Conservation (phyloP, 2,797 vertebrate genomes). For the Coilia nasus region DNA sequence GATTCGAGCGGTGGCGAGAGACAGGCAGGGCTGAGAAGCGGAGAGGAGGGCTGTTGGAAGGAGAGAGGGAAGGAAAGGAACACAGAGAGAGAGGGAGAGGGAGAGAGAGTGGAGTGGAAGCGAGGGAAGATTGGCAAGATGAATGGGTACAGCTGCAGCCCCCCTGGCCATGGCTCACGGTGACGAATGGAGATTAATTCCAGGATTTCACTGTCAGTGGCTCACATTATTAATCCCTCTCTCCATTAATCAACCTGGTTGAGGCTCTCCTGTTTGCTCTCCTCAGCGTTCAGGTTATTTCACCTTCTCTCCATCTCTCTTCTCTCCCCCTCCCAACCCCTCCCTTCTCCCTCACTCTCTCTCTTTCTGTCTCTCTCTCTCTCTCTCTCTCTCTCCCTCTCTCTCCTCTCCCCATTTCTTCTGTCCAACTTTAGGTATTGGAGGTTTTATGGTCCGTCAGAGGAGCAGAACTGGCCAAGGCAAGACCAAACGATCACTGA, state of each 20-base stretch:
- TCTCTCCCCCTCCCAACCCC: background rate
- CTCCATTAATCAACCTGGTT: conserved; percentile 39
- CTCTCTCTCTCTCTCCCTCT: background rate
- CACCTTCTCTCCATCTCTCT: background rate
- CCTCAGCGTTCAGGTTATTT: background rate
- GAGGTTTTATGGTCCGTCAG: conserved; percentile 99
- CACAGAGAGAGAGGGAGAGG: background rate
- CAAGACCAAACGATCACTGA: conserved; percentile 79
- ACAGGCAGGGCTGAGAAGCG: background rate
- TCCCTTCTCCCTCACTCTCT: background rate
- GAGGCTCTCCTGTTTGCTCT: conserved; percentile 23
- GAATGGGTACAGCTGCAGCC: conserved; percentile 48
- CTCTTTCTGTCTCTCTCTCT: background rate
- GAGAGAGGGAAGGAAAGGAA: background rate
- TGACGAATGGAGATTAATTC: conserved; percentile 57
- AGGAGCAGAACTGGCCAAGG: conserved; percentile 87
- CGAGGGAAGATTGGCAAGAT: conserved; percentile 42
- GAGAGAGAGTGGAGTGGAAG: background rate
- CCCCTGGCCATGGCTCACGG: conserved; percentile 44
- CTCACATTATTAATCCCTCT: conserved; percentile 47
- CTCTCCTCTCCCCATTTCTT: background rate
- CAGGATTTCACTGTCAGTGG: conserved; percentile 45
- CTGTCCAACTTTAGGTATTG: conserved; percentile 81
- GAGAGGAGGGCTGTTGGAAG: background rate
- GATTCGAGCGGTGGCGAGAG: background rate